Evolutionary conservation across 2,113 vertebrate genomes (phyloP), one percentile per base, ranked within the genome.

Genomic region (Eretmodus cyanostictus): DNA sequence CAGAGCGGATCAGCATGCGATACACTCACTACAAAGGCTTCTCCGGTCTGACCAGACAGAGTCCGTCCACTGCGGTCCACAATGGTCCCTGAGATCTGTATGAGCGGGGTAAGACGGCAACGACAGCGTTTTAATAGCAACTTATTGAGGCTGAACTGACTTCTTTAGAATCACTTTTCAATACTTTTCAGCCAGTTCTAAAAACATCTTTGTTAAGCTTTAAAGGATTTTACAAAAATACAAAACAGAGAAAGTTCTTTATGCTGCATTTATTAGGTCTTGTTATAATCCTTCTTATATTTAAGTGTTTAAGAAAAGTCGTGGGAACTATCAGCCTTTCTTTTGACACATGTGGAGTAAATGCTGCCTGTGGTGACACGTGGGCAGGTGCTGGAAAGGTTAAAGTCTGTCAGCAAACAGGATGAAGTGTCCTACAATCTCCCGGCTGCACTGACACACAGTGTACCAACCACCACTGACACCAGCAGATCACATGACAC

Each of bases 31-130:
- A 99, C 97, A 93, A 99, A 99, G 1, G 98, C 98, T 90, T 99
- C 99, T 42, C 97, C 98, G 1, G 98, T 99, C 95, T 99, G 99
- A 63, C 99, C 99, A 0, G 99, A 99, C 13, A 99, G 97, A 10
- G 98, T 99, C 5, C 98, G 97, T 2, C 98, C 99, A 90, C 98
- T 99, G 90, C 98, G 98, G 95, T 99, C 99, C 53, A 99, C 98
- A 49, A 99, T 98, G 11, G 98, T 99, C 53, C 99, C 99, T 22
- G 99, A 99, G 93, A 99, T 96, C 99, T 99, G 89, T 68, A 24
- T 4, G 47, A 6, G 76, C 10, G 82, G 47, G 71, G 7, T n/a
- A 22, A 40, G 87, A 16, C 17, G 71, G 9, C 45, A 76, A 31
- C 19, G 27, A 36, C 84, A 22, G 0, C 1, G 17, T 51, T 24